Conservation (phyloP, 2,797 vertebrate species). For the Acipenser ruthenus region DNA sequence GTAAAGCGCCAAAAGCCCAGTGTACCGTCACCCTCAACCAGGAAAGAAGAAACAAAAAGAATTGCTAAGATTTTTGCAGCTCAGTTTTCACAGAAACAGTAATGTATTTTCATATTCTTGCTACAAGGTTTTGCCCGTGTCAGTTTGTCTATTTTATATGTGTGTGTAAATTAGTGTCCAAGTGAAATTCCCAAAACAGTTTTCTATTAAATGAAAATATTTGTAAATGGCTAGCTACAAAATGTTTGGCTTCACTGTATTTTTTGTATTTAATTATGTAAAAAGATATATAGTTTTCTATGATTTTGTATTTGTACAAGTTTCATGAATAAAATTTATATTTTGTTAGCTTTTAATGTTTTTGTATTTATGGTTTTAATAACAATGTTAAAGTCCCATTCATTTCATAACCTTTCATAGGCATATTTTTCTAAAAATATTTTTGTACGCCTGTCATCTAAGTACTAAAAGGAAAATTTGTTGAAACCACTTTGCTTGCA, state of each 20-base stretch:
- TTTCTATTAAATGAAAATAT: not conserved
- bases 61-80: conserved; percentile 62
- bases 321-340: no score
- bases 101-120: conserved; percentile 14
- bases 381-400: conserved; percentile 3
- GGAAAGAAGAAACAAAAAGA: conserved; percentile 53
- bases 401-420: conserved; percentile 1
- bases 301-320: no score
- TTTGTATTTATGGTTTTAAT: conserved; percentile 1
- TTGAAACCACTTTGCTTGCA: not conserved
- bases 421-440: conserved; percentile 1
- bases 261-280: conserved; percentile 5
- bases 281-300: no score
- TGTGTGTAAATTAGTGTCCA: conserved; percentile 10
- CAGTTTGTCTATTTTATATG: conserved; percentile 3
- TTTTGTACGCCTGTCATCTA: not conserved
- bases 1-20: conserved; percentile 33
- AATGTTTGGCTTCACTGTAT: not conserved
- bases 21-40: conserved; percentile 47
- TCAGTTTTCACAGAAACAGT: conserved; percentile 41
- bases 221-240: not conserved
- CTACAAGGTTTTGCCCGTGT: not conserved
- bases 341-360: no score
- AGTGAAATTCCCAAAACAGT: not conserved
- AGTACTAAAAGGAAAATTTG: not conserved